Conservation (phyloP, 2,113 vertebrate genomes). For the Cervus canadensis region DNA sequence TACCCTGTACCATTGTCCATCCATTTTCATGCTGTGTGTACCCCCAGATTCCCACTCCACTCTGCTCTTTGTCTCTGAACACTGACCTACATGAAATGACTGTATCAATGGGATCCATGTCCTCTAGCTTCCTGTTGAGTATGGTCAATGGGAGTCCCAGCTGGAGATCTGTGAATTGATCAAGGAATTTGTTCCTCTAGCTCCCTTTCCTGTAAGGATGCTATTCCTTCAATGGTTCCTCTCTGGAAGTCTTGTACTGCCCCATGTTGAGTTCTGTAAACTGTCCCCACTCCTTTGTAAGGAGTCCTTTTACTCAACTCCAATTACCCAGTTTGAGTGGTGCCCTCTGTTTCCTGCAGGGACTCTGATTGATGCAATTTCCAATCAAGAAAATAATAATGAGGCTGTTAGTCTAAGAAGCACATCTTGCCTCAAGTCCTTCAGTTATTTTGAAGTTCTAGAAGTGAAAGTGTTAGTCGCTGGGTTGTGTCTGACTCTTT, state of each 20-base stretch:
- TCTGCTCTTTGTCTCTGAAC: background rate
- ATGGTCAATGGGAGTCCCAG: background rate
- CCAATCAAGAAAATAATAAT: slow-evolving; percentile 60
- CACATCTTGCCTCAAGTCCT: slow-evolving; percentile 3
- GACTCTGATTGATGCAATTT: slow-evolving; percentile 31
- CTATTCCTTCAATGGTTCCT: background rate
- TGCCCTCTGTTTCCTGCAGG: slow-evolving; percentile 39
- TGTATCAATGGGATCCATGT: background rate
- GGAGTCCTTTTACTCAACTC: slow-evolving; percentile 16
- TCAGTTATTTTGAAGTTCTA: background rate
- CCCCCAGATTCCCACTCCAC: background rate
- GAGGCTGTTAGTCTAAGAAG: slow-evolving; percentile 19
- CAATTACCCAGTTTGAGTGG: slow-evolving; percentile 10
- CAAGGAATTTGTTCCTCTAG: background rate
- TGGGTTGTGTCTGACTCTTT: background rate
- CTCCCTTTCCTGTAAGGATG: background rate
- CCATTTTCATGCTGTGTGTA: background rate
- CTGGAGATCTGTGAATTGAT: background rate
- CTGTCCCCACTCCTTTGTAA: background rate
- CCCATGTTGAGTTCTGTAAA: background rate
- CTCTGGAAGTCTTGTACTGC: background rate
- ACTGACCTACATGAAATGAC: background rate
- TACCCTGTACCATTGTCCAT: background rate
- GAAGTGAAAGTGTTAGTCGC: background rate
- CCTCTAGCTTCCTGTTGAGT: background rate